Conservation (phyloP, 2,888 invertebrate species). For the Tachina grossa region DNA sequence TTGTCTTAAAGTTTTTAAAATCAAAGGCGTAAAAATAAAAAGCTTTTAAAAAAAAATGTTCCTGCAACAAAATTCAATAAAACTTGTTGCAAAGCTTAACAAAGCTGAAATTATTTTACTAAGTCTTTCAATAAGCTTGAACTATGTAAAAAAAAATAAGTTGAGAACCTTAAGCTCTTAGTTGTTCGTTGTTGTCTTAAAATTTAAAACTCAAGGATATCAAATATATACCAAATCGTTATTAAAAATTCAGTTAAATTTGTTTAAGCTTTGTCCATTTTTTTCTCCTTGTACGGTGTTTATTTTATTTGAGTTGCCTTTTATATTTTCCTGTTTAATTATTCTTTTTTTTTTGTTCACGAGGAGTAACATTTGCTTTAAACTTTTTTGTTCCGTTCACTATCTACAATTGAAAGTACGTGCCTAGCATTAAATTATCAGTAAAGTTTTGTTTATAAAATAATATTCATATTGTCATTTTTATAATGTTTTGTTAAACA, state of each 20-base stretch:
- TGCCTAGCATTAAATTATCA: constrained; percentile 64
- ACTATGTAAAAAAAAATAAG: no score
- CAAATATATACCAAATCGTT: no score
- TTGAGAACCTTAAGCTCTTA: no score
- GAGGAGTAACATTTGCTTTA: constrained; percentile 22
- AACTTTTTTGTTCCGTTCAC: constrained; percentile 21
- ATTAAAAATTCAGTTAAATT: no score
- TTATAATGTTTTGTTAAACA: constrained; percentile 30
- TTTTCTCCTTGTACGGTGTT: neutral
- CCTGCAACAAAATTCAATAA: no score
- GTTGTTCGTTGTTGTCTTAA: no score
- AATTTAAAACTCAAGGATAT: no score
- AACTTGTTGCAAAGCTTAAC: no score
- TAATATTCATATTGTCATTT: constrained; percentile 45
- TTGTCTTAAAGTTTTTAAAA: neutral
- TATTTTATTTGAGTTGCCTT: neutral
- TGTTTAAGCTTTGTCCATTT: neutral
- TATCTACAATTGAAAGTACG: constrained; percentile 58
- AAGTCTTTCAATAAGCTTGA: no score
- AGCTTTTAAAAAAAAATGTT: no score
- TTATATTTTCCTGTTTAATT: constrained; percentile 17
- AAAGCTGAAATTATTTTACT: no score
- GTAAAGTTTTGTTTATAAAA: constrained; percentile 44
- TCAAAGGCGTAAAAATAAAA: no score
- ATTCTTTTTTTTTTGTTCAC: neutral